Percentiles rank a stretch among this genome's conserved stretches.
phyloP scores from a whole-genome alignment of 2,797 vertebrate genomes.

The Limosa lapponica region DNA sequence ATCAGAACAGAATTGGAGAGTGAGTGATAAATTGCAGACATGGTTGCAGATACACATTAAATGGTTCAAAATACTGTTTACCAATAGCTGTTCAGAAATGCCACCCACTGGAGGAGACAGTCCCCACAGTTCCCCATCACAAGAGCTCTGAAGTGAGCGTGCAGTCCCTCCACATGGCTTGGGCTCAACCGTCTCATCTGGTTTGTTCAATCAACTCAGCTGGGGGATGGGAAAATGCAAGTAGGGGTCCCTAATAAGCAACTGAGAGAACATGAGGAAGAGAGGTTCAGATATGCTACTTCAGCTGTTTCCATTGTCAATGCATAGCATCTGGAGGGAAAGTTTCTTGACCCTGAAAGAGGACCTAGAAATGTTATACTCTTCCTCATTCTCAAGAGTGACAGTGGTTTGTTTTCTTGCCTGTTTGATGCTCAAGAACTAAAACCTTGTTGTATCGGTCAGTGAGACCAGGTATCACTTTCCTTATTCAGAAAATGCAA shows the following conservation, averaged over 20 bases:
- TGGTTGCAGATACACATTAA: not conserved
- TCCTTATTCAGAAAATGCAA: not conserved
- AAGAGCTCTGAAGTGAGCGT: not conserved
- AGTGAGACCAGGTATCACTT: not conserved
- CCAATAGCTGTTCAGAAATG: not conserved
- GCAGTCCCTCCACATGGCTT: accelerated
- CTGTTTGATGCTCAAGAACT: not conserved
- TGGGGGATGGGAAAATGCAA: not conserved
- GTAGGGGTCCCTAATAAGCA: not conserved
- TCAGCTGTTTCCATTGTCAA: not conserved
- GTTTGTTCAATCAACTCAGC: not conserved
- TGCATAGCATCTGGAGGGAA: not conserved
- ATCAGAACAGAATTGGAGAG: not conserved
- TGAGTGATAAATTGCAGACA: not conserved
- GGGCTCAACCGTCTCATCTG: not conserved
- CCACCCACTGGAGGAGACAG: not conserved
- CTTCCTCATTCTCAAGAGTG: not conserved
- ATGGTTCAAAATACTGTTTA: not conserved
- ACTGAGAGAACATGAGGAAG: not conserved
- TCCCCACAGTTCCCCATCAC: not conserved
- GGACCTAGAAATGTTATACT: not conserved
- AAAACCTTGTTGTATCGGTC: not conserved
- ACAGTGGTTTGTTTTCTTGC: not conserved
- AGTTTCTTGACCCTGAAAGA: not conserved
- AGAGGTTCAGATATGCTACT: not conserved